phyloP scores from a whole-genome alignment of 1,140 invertebrate species.

The Helicorthomorpha holstii region DNA sequence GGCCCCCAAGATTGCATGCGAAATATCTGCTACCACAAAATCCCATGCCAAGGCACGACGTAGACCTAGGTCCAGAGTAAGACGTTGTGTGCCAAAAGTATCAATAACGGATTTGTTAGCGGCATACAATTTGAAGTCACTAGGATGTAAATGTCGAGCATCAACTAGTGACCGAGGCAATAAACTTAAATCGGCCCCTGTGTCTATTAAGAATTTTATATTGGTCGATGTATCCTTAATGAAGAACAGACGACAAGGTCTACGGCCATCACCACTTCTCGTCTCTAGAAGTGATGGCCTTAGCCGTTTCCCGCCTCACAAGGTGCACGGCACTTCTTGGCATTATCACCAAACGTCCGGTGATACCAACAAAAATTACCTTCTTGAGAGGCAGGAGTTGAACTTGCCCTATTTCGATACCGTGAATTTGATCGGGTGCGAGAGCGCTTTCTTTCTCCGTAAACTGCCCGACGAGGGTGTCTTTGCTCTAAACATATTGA shows the following conservation, averaged over 20 bases:
- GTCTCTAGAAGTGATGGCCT: slow-evolving; percentile 1
- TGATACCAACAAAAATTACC: slow-evolving; percentile 10
- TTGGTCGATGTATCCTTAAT: neutral
- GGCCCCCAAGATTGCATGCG: neutral
- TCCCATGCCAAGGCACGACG: neutral
- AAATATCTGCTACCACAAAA: neutral
- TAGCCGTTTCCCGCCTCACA: neutral
- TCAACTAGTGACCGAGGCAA: neutral
- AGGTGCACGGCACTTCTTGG: slow-evolving; percentile 2
- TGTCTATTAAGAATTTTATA: neutral
- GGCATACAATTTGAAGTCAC: neutral
- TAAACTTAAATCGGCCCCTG: too few species aligned
- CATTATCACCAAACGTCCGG: slow-evolving; percentile 5
- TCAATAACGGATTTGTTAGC: too few species aligned
- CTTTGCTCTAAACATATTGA: neutral
- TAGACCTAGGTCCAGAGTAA: neutral
- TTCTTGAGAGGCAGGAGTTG: neutral
- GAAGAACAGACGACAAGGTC: neutral
- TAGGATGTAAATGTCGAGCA: neutral
- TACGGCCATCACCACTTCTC: neutral
- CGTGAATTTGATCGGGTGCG: neutral
- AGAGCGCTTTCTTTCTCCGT: neutral
- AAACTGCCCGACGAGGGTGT: neutral
- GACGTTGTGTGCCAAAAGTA: too few species aligned
- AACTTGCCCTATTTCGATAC: neutral